Conservation (phyloP, 2,888 invertebrate species). For the Archips xylosteana region DNA sequence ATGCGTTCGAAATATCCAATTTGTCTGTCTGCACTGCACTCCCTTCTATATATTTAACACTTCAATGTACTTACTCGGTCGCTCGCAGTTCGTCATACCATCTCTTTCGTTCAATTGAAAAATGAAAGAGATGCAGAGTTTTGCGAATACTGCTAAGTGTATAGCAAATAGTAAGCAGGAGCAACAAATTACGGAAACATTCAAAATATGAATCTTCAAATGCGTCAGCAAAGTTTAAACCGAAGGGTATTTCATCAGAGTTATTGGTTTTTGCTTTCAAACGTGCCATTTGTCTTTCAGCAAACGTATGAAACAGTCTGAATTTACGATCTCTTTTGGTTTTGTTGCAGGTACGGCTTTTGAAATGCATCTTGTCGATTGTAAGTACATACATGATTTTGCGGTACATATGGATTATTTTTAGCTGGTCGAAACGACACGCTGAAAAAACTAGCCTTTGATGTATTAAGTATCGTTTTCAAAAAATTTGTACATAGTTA, state of each 20-base stretch:
- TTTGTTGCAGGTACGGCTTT: conserved; percentile 40
- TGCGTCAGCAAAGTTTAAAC: background rate
- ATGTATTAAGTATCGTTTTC: too few species aligned
- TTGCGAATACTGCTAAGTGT: background rate
- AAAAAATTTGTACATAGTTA: too few species aligned
- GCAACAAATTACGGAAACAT: background rate
- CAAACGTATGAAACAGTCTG: conserved; percentile 14
- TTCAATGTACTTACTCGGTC: background rate
- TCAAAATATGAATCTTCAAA: background rate
- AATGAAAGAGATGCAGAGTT: background rate
- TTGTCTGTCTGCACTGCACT: conserved; percentile 30
- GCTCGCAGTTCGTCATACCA: background rate
- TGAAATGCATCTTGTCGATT: conserved; percentile 20
- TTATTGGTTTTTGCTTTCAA: background rate
- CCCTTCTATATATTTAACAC: conserved; percentile 11
- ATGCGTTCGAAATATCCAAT: conserved; percentile 29
- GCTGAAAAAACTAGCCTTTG: too few species aligned
- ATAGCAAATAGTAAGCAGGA: background rate
- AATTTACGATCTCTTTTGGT: conserved; percentile 34
- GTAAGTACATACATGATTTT: background rate
- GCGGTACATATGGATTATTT: background rate
- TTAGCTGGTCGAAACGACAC: too few species aligned
- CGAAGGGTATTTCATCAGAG: background rate
- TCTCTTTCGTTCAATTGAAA: background rate
- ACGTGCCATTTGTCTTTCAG: conserved; percentile 28